Evolutionary conservation across 2,797 vertebrate genomes (phyloP).

Genomic region (Remorina albescens): DNA sequence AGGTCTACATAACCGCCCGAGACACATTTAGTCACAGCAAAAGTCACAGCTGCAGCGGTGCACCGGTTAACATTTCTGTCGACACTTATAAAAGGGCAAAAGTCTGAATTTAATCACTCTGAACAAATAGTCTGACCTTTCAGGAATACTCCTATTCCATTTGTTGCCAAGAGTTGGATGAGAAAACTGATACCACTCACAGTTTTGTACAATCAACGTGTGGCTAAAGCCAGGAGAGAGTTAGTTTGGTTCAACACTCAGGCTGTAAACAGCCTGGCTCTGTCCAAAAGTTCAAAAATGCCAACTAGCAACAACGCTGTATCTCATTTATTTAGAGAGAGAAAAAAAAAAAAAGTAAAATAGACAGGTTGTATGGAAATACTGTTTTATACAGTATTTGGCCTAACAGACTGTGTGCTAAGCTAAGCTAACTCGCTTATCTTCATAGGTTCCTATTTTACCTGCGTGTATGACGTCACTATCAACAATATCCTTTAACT

Average conservation of each 20-base stretch:
- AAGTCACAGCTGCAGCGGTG: neutral
- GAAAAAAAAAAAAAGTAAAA: neutral
- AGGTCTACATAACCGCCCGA: neutral
- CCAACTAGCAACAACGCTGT: neutral
- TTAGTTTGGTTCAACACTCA: slow-evolving; percentile 10
- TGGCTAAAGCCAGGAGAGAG: neutral
- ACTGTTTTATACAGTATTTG: neutral
- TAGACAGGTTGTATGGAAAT: neutral
- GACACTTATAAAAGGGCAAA: neutral
- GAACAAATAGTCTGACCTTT: neutral
- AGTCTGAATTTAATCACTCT: neutral
- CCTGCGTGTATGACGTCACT: too few species aligned
- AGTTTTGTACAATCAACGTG: neutral
- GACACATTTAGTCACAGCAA: neutral
- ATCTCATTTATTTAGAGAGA: neutral
- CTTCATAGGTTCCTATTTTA: neutral
- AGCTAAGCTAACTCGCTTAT: neutral
- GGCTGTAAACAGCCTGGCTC: neutral
- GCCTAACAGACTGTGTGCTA: neutral
- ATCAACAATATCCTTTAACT: too few species aligned
- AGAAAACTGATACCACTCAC: slow-evolving; percentile 1
- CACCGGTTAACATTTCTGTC: neutral
- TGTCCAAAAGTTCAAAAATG: neutral
- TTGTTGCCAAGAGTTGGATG: slow-evolving; percentile 2
- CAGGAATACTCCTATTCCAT: neutral